Evolutionary conservation across 2,113 vertebrate genomes (phyloP).

Genomic region (Indri indri): DNA sequence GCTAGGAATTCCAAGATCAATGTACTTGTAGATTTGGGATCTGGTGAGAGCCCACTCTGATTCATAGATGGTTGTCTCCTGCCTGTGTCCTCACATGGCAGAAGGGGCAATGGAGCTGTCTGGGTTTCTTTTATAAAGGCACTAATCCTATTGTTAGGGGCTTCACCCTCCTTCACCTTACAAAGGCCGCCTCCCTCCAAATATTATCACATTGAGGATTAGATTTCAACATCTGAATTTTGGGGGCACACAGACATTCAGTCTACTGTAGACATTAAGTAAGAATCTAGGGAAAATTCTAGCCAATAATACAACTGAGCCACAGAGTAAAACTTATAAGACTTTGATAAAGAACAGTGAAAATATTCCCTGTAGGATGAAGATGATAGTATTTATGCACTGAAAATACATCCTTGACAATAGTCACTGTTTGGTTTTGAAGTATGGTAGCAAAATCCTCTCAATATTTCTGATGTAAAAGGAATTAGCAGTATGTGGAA

Average conservation of each 20-base stretch:
- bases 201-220: not conserved
- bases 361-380: not conserved
- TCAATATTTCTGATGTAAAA: not conserved
- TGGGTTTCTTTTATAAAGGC: not conserved
- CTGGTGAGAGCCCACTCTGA: not conserved
- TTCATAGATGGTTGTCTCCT: not conserved
- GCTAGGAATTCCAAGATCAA: not conserved
- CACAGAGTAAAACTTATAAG: not conserved
- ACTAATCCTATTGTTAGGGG: not conserved
- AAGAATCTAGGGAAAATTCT: not conserved
- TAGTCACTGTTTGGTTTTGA: not conserved
- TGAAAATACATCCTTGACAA: slow-evolving; percentile 2
- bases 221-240: not conserved
- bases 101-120: not conserved
- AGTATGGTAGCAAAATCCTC: not conserved
- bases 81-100: not conserved
- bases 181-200: not conserved
- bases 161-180: not conserved
- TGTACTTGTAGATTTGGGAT: not conserved
- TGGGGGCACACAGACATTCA: not conserved
- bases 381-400: not conserved
- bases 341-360: not conserved
- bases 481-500: not conserved
- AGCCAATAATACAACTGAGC: not conserved
- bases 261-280: not conserved